Base-by-base conservation (phyloP, 2,797 vertebrate species). In the Hemibagrus guttatus region DNA sequence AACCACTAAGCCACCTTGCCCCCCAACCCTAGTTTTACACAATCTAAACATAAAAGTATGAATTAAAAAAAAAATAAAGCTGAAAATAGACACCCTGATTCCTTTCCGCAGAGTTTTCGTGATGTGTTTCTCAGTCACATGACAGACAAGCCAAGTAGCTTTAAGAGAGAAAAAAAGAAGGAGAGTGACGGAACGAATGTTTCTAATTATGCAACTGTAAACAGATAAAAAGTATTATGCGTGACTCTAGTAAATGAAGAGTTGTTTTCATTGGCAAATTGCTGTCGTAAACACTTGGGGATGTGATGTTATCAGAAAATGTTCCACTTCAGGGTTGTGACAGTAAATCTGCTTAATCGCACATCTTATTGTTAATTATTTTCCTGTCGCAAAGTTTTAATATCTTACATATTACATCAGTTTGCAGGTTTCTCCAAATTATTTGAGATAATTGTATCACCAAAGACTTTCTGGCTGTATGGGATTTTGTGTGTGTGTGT, bases 401-500 rank as follows among this genome's bases (percentile, higher is more conserved):
- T n/a, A 6, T 46, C 1, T 7, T 26, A 74, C 4, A n/a, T 49
- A 26, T n/a, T 49, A 49, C 71, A 74, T 2, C 17, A 46, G 21
- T 71, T 42, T 42, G 31, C 16, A 69, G 0, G 39, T 46, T 72
- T 26, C 21, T 26, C 11, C 26, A 46, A 9, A n/a, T 74, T 74
- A n/a, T n/a, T n/a, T 2, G 0, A 74, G 23, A 46, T 19, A 26
- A 6, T 39, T 7, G 9, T 68, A 68, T 31, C 16, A 17, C 64
- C 66, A 19, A 68, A 8, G 66, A 26, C 85, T 46, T 17, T 74
- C 56, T 88, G 64, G 63, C 28, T 82, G 28, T n/a, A 9, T 64
- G 52, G 5, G 28, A 87, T 19, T 85, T 58, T 66, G 58, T 84
- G 39, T 71, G 76, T 46, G 17, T 69, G 39, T 82, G 28, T n/a